Conservation (phyloP, 2,113 vertebrate species). For the Polyodon spathula region DNA sequence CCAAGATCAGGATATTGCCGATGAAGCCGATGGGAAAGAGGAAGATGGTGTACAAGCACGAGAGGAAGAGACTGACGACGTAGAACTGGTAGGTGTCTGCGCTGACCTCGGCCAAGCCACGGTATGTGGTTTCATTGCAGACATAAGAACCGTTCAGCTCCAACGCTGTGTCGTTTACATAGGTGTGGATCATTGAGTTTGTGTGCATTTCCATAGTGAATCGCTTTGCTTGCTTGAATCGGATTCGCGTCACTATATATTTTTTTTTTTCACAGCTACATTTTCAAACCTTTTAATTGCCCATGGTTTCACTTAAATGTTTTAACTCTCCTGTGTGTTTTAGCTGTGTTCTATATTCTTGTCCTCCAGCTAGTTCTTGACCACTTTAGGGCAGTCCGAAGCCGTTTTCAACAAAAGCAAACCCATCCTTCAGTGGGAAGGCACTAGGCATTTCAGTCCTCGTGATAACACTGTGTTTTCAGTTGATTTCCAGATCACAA, state of each 20-base stretch:
- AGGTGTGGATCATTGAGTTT: conserved; percentile 42
- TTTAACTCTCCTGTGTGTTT: too few species aligned
- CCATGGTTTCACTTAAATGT: too few species aligned
- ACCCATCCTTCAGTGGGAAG: too few species aligned
- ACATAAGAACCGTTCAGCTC: conserved; percentile 50
- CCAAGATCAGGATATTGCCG: conserved; percentile 88
- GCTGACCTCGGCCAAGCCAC: conserved; percentile 39
- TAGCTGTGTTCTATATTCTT: too few species aligned
- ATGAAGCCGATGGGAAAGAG: conserved; percentile 94
- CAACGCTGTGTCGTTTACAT: conserved; percentile 53
- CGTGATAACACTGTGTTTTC: too few species aligned
- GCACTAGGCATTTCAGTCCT: too few species aligned
- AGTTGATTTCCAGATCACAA: too few species aligned
- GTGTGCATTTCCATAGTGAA: conserved; percentile 64
- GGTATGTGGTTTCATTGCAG: conserved; percentile 45
- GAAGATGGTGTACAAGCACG: conserved; percentile 85
- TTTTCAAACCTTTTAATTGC: conserved; percentile 34
- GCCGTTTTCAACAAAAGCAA: too few species aligned
- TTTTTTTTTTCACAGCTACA: conserved; percentile 37
- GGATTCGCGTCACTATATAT: conserved; percentile 32
- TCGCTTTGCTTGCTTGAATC: conserved; percentile 25
- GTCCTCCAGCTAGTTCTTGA: too few species aligned
- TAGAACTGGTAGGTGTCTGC: conserved; percentile 69
- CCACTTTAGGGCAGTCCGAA: too few species aligned
- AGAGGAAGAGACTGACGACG: conserved; percentile 78